Evolutionary conservation across 2,797 vertebrate species (phyloP).

Genomic region (Harpagifer antarcticus): DNA sequence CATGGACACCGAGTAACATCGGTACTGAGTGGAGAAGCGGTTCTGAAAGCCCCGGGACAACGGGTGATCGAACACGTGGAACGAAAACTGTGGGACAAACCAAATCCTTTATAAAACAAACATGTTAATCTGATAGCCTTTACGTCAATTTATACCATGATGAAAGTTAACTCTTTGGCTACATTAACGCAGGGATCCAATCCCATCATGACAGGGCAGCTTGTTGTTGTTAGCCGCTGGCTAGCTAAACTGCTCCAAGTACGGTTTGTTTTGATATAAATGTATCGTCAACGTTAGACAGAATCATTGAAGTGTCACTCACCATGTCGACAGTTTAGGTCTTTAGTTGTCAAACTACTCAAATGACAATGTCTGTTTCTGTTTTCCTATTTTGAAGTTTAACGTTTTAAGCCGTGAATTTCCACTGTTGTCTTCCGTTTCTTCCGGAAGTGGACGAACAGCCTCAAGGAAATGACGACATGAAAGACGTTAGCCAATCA

Average conservation of each 20-base stretch:
- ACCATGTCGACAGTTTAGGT: constrained; percentile 72
- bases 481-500: constrained; percentile 13
- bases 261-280: neutral
- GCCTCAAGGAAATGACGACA: constrained; percentile 59
- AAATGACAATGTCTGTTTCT: neutral
- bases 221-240: constrained; percentile 54
- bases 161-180: fast-evolving
- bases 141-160: fast-evolving
- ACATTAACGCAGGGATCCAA: neutral
- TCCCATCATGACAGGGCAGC: constrained; percentile 72
- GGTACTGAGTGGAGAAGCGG: constrained; percentile 98
- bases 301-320: neutral
- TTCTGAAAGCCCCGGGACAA: constrained; percentile 95
- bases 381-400: neutral
- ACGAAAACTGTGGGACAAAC: constrained; percentile 81
- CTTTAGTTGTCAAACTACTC: neutral
- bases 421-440: constrained; percentile 65
- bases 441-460: constrained; percentile 57
- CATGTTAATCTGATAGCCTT: fast-evolving
- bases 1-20: constrained; percentile 99
- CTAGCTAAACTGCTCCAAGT: constrained; percentile 12
- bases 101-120: neutral
- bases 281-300: neutral
- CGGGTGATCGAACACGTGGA: constrained; percentile 90
- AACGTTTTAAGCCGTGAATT: neutral